Conservation (phyloP, 1,140 invertebrate genomes). For the Elymnias hypermnestra region DNA sequence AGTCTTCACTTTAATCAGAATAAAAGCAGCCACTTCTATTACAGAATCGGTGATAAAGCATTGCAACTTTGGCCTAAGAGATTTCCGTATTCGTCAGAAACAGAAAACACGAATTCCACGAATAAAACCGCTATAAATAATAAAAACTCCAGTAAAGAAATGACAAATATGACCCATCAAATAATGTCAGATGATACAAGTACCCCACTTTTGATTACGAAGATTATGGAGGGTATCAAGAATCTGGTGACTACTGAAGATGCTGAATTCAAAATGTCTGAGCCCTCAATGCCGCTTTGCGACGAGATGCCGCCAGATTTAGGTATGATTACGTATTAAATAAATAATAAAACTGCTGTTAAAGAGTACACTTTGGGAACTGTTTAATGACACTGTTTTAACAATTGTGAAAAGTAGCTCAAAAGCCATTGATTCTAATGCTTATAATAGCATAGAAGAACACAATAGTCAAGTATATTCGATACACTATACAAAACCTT, state of each 20-base stretch:
- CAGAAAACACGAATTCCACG: slow-evolving; percentile 20
- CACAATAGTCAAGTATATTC: too few species aligned
- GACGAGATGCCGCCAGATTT: slow-evolving; percentile 50
- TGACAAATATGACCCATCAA: slow-evolving; percentile 30
- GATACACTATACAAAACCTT: too few species aligned
- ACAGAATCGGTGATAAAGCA: slow-evolving; percentile 38
- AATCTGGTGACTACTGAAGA: slow-evolving; percentile 46
- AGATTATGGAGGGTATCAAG: slow-evolving; percentile 46
- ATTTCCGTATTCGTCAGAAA: slow-evolving; percentile 20
- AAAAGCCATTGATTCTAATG: too few species aligned
- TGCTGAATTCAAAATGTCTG: slow-evolving; percentile 32
- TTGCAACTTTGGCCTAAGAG: slow-evolving; percentile 36
- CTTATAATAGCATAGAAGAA: too few species aligned
- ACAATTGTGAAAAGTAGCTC: too few species aligned
- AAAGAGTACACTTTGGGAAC: too few species aligned
- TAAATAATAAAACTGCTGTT: too few species aligned
- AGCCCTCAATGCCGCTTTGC: slow-evolving; percentile 44
- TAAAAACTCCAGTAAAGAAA: slow-evolving; percentile 21
- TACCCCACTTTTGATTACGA: slow-evolving; percentile 46
- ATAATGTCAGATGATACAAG: slow-evolving; percentile 29
- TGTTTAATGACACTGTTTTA: too few species aligned
- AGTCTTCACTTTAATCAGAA: too few species aligned
- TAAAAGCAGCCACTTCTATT: too few species aligned
- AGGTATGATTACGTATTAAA: too few species aligned
- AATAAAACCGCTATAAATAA: slow-evolving; percentile 18